These are phyloP conservation scores for Acanthurus leucopareius DNA, from an alignment of 2,797 vertebrate species.

Conservation along the genomic window DNA sequence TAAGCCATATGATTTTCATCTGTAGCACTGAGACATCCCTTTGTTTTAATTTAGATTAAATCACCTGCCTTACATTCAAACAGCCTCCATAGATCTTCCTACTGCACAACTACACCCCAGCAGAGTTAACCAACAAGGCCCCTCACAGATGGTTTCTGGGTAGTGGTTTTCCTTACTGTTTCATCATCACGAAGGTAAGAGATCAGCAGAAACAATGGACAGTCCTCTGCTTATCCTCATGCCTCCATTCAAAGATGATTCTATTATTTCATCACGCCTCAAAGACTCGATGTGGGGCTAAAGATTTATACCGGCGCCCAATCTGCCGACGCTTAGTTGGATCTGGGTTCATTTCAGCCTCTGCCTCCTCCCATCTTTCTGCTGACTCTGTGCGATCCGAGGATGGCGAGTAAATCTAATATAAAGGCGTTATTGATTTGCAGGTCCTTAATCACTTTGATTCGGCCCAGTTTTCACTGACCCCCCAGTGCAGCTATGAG, in stretches of 20 bases:
- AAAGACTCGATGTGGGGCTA: conserved; percentile 63
- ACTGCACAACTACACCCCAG: neutral
- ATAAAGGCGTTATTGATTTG: conserved; percentile 87
- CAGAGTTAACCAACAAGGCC: conserved; percentile 30
- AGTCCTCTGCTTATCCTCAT: conserved; percentile 34
- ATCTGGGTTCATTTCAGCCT: conserved; percentile 66
- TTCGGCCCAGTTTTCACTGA: conserved; percentile 82
- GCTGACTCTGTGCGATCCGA: conserved; percentile 79
- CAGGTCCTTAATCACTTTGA: conserved; percentile 86
- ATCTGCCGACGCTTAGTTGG: conserved; percentile 58
- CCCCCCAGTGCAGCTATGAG: conserved; percentile 65
- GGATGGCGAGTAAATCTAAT: conserved; percentile 83
- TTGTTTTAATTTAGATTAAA: neutral
- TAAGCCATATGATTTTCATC: too few species aligned
- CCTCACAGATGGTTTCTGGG: conserved; percentile 34
- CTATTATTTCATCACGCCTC: conserved; percentile 68
- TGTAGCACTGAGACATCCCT: too few species aligned
- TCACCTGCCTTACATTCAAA: neutral
- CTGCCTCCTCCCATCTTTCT: conserved; percentile 70
- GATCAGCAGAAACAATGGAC: conserved; percentile 65
- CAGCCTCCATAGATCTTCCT: neutral
- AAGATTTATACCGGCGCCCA: conserved; percentile 76
- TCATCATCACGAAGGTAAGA: conserved; percentile 46
- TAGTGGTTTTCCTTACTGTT: conserved; percentile 14
- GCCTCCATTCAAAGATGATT: conserved; percentile 60